Conservation (phyloP, 2,797 vertebrate genomes). For the Furcifer pardalis region DNA sequence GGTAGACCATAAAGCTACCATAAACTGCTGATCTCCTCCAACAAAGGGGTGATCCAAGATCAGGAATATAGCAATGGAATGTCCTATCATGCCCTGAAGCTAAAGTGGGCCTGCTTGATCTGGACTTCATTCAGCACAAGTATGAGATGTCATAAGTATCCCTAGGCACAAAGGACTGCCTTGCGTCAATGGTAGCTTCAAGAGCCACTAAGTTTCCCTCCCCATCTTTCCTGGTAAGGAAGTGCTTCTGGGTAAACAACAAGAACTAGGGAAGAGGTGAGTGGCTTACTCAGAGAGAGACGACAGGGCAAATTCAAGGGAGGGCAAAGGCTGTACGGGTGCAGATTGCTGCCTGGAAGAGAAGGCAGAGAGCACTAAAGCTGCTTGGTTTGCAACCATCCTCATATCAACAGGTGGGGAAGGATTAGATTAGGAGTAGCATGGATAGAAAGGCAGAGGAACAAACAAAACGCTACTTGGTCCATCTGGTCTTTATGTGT, state of each 20-base stretch:
- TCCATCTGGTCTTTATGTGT: neutral
- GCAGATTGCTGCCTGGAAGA: neutral
- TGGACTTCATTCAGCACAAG: neutral
- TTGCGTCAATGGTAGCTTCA: neutral
- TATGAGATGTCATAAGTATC: neutral
- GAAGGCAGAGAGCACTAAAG: neutral
- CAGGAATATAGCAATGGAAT: neutral
- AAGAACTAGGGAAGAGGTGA: constrained; percentile 12
- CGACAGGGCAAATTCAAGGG: neutral
- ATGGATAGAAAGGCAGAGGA: too few species aligned
- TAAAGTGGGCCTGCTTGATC: too few species aligned
- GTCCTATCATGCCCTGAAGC: neutral
- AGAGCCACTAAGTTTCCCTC: neutral
- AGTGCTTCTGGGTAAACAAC: neutral
- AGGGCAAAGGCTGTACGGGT: neutral
- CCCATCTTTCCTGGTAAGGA: neutral
- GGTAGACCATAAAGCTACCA: too few species aligned
- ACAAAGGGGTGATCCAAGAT: too few species aligned
- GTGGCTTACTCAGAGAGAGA: neutral
- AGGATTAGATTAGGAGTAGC: neutral
- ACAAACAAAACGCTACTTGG: neutral
- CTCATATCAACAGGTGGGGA: neutral
- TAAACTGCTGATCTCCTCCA: neutral
- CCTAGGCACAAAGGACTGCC: too few species aligned
- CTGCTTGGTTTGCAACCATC: neutral